These are phyloP conservation scores for Orussus abietinus DNA, from an alignment of 1,140 invertebrate species.

Conservation along the genomic window DNA sequence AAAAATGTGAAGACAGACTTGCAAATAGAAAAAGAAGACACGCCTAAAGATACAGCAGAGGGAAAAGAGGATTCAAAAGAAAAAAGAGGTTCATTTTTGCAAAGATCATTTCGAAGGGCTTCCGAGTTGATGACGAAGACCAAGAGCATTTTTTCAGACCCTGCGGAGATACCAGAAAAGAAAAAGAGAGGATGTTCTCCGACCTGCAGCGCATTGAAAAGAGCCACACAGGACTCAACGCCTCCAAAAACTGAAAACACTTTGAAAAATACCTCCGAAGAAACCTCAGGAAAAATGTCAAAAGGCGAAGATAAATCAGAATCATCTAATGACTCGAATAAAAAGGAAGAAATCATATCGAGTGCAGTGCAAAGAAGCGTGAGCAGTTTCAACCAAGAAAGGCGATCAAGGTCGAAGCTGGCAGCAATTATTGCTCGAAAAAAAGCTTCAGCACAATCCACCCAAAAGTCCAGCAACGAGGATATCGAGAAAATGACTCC, in stretches of 20 bases:
- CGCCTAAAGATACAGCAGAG: not conserved
- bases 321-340: not conserved
- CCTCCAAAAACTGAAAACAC: not conserved
- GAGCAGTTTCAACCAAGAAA: too few species aligned
- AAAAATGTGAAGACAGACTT: not conserved
- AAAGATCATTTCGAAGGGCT: constrained; percentile 9
- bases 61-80: not conserved
- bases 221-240: not conserved
- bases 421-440: not conserved
- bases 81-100: constrained; percentile 11
- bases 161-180: not conserved
- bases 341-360: not conserved
- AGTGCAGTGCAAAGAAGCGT: too few species aligned
- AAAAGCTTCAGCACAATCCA: not conserved
- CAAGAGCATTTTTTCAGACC: not conserved
- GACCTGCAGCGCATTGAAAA: not conserved
- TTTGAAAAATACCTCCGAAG: not conserved
- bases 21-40: not conserved
- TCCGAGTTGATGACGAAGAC: constrained; percentile 8
- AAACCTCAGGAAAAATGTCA: not conserved
- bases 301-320: not conserved
- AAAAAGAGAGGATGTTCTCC: not conserved
- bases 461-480: too few species aligned
- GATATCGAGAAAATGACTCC: too few species aligned
- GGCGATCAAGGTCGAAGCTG: not conserved